Percentiles rank a stretch among this genome's conserved stretches.
phyloP scores from a whole-genome alignment of 2,113 vertebrate species.

The Columbina picui region DNA sequence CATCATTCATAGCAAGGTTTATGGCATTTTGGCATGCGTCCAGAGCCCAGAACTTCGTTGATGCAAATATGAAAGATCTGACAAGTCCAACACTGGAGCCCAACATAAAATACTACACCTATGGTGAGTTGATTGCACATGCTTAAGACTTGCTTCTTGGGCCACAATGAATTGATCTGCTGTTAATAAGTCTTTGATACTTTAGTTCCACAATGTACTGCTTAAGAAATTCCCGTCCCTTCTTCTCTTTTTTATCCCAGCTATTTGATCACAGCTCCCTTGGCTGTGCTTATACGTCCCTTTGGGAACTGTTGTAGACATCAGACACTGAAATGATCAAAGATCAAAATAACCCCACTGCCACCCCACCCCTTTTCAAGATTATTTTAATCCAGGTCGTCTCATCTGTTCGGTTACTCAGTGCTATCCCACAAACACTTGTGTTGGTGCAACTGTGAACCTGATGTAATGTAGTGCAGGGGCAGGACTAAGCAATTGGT shows the following conservation, averaged over 20 bases:
- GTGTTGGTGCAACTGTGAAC: not conserved
- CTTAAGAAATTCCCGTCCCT: not conserved
- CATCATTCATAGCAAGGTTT: conserved; percentile 92
- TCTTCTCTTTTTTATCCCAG: not conserved
- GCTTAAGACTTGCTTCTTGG: not conserved
- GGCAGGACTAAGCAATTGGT: not conserved
- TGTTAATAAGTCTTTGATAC: not conserved
- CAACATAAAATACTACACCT: conserved; percentile 91
- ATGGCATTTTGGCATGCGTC: conserved; percentile 97
- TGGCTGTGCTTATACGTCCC: not conserved
- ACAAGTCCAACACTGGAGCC: conserved; percentile 83
- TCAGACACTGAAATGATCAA: not conserved
- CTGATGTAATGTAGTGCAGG: not conserved
- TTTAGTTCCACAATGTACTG: not conserved
- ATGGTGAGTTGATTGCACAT: conserved; percentile 82
- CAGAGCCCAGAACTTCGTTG: conserved; percentile 88
- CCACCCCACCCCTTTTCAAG: not conserved
- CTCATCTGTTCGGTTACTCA: not conserved
- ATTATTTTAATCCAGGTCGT: not conserved
- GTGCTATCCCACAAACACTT: not conserved
- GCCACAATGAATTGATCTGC: not conserved
- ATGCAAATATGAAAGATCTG: conserved; percentile 82
- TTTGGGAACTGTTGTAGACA: not conserved
- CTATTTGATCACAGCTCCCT: not conserved
- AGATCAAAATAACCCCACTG: not conserved